Evolutionary conservation across 2,113 vertebrate genomes (phyloP).

Genomic region (Larimichthys crocea): DNA sequence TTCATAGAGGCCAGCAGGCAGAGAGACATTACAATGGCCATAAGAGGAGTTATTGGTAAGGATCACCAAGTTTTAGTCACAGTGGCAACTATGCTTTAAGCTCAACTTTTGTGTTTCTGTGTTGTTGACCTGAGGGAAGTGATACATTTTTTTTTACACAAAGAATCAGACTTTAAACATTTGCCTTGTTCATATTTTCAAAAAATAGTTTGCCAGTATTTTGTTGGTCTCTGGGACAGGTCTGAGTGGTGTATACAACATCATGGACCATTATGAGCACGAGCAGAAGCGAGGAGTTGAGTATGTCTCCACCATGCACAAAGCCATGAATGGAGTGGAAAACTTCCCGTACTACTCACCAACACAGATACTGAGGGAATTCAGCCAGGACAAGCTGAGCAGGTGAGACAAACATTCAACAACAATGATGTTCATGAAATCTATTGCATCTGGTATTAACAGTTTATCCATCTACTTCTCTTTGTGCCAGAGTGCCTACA

Average conservation of each 20-base stretch:
- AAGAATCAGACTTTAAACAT: neutral
- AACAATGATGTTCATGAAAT: neutral
- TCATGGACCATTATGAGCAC: conserved; percentile 83
- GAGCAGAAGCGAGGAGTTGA: conserved; percentile 80
- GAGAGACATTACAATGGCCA: conserved; percentile 52
- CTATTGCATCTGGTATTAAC: neutral
- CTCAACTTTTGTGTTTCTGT: neutral
- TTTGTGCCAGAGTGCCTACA: conserved; percentile 75
- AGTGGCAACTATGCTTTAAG: neutral
- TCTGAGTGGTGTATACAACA: conserved; percentile 83
- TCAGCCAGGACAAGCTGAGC: conserved; percentile 74
- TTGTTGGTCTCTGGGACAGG: conserved; percentile 55
- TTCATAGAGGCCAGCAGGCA: conserved; percentile 73
- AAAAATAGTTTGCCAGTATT: neutral
- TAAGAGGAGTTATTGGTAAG: conserved; percentile 82
- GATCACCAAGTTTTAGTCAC: neutral
- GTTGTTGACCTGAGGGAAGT: neutral
- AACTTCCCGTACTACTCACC: conserved; percentile 84
- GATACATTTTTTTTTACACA: neutral
- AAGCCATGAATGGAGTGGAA: conserved; percentile 81
- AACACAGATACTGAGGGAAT: conserved; percentile 59
- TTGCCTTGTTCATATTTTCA: neutral
- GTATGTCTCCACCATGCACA: conserved; percentile 84
- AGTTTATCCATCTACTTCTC: neutral
- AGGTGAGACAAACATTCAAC: conserved; percentile 51